Base-by-base conservation (phyloP, 2,888 invertebrate genomes). In the Caenorhabditis imperialis region DNA sequence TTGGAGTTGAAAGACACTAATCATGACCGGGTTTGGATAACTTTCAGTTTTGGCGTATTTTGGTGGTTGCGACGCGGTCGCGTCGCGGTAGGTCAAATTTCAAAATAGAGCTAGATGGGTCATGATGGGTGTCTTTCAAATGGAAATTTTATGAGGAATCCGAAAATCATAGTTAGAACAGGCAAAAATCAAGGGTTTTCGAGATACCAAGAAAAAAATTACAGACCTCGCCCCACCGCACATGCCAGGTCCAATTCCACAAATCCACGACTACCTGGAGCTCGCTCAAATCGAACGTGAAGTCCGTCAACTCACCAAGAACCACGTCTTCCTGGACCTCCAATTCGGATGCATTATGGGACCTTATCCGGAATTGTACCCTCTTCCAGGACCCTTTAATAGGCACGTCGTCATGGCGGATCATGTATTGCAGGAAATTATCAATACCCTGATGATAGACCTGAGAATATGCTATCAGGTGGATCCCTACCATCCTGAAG, bases 371-470 rank as follows among this genome's bases (percentile, higher is more conserved):
- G 23, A 8, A 14, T 44, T 22, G 20, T 20, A 44, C 6, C 44
- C 44, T 14, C n/a, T 27, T n/a, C 27, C 47, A 5, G 47, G 47
- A 14, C 47, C 47, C n/a, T 47, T 5, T 23, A 47, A 47, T n/a
- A 7, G 27, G 14, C 47, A 47, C 47, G 27, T 47, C 47, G 3
- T 27, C 27, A 25, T 27, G 6, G 25, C 27, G 8, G 27, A 47
- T 12, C 6, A 10, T 3, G 23, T 44, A 12, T 1, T 44, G 18
- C 20, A 44, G n/a, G 12, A 22, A 6, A 4, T 44, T 22, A 22
- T 44, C 8, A 2, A 23, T 3, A 22, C 20, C 23, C 22, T 44
- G 18, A 12, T 22, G 8, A 7, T 3, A 3, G 44, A 44, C 3
- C 12, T 44, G 4, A 22, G 20, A 7, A 10, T 44, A 12, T n/a